Evolutionary conservation across 35 echinoderm and acorn worm genomes (phyloP).

Genomic region (Holothuria glaberrima): DNA sequence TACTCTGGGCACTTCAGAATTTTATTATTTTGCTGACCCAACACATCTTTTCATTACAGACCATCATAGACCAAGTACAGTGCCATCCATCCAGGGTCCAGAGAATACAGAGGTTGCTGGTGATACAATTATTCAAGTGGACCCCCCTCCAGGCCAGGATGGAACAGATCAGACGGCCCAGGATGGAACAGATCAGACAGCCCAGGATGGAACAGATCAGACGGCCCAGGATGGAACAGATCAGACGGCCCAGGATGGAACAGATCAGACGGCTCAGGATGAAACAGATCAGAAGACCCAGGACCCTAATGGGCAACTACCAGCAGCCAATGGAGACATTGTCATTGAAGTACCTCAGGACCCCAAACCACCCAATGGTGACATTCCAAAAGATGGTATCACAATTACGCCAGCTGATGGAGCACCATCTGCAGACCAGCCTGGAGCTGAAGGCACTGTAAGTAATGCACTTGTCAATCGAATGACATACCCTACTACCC

Average conservation of each 20-base stretch:
- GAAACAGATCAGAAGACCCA: background rate
- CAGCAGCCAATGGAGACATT: constrained; percentile 13
- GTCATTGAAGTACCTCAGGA: constrained; percentile 11
- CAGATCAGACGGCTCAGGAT: background rate
- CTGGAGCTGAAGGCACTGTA: background rate
- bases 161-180: background rate
- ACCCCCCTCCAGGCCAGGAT: background rate
- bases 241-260: background rate
- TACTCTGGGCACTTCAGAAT: too few species aligned
- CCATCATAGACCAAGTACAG: too few species aligned
- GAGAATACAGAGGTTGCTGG: background rate
- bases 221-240: too few species aligned
- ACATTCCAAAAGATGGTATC: constrained; percentile 9
- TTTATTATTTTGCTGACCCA: too few species aligned
- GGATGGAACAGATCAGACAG: too few species aligned
- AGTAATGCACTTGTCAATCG: too few species aligned
- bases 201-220: background rate
- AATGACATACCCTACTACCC: too few species aligned
- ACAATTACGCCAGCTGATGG: background rate
- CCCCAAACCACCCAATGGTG: constrained; percentile 46
- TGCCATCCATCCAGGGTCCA: too few species aligned
- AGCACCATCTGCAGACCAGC: background rate
- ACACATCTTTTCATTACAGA: too few species aligned
- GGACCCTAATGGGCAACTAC: background rate
- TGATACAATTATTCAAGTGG: background rate